Percentiles rank a stretch among this genome's conserved stretches.
phyloP scores from a whole-genome alignment of 2,797 vertebrate species.

The Spheniscus humboldti region DNA sequence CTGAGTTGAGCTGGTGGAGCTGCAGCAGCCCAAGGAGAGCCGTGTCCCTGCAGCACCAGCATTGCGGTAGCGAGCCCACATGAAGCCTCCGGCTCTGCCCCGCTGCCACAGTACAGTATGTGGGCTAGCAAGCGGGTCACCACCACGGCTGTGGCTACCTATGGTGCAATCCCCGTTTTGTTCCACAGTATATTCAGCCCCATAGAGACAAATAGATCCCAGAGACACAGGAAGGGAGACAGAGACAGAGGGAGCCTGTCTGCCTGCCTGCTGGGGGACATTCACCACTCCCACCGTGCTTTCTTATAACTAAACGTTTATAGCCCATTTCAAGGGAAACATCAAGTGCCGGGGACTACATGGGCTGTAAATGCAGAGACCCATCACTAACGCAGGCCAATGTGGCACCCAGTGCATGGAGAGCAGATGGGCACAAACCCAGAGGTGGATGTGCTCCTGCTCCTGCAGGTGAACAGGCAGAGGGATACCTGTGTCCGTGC shows the following conservation, averaged over 20 bases:
- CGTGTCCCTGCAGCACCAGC: background rate
- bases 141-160: background rate
- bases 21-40: background rate
- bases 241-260: background rate
- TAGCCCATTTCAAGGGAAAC: background rate
- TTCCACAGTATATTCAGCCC: background rate
- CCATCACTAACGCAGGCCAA: rapidly evolving
- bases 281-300: background rate
- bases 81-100: background rate
- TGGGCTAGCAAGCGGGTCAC: background rate
- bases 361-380: background rate
- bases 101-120: rapidly evolving
- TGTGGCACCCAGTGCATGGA: rapidly evolving
- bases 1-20: background rate
- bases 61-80: rapidly evolving
- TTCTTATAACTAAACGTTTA: background rate
- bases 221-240: background rate
- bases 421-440: background rate
- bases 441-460: background rate
- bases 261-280: background rate
- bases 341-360: background rate
- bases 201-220: background rate
- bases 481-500: rapidly evolving
- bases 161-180: background rate
- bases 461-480: background rate